Evolutionary conservation across 1,140 invertebrate species (phyloP).

Genomic region (Trichonephila clavipes): DNA sequence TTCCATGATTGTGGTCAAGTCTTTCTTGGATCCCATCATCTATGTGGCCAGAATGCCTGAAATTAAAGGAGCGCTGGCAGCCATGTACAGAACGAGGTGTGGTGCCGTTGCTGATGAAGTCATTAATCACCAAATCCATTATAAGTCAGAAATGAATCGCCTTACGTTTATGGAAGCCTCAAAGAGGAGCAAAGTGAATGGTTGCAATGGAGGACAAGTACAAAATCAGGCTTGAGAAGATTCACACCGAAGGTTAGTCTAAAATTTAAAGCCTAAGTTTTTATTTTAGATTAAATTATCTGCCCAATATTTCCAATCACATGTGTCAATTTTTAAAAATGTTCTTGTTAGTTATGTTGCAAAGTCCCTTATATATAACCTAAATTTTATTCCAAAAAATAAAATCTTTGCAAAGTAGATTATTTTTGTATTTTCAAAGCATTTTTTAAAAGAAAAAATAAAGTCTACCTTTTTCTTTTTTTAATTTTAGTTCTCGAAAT

Average conservation of each 20-base stretch:
- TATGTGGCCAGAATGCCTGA: constrained; percentile 86
- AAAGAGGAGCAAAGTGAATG: constrained; percentile 18
- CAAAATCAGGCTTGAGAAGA: neutral
- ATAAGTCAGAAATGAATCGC: constrained; percentile 55
- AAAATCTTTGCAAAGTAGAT: too few species aligned
- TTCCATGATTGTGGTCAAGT: constrained; percentile 84
- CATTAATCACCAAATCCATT: neutral
- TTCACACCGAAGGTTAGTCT: neutral
- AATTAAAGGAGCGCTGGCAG: constrained; percentile 80
- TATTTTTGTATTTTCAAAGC: too few species aligned
- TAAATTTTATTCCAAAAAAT: too few species aligned
- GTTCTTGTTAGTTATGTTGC: too few species aligned
- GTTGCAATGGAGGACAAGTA: constrained; percentile 51
- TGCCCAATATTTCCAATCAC: too few species aligned
- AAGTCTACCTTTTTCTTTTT: too few species aligned
- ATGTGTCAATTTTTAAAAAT: too few species aligned
- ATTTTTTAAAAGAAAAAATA: too few species aligned
- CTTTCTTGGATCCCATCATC: constrained; percentile 86
- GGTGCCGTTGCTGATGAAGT: constrained; percentile 31
- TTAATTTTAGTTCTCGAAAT: too few species aligned
- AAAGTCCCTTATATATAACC: too few species aligned
- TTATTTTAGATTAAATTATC: too few species aligned
- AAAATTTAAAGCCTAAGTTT: neutral
- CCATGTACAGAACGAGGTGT: constrained; percentile 71
- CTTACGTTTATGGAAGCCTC: constrained; percentile 43